phyloP scores from a whole-genome alignment of 1,140 invertebrate species.

The Oryctes rhinoceros region DNA sequence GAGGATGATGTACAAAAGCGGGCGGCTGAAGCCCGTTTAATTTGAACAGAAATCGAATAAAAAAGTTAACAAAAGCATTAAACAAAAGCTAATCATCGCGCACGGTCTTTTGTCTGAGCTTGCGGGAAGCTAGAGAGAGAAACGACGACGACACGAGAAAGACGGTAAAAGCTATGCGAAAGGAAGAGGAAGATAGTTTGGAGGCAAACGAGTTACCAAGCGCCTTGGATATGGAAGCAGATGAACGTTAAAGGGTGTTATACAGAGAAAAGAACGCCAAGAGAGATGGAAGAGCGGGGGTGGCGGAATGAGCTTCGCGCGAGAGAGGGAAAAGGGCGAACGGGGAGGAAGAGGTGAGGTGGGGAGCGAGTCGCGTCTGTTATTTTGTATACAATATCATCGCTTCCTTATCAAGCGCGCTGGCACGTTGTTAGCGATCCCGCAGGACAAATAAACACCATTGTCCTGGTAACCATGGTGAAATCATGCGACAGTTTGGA shows the following conservation, averaged over 20 bases:
- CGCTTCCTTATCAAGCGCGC: slow-evolving; percentile 60
- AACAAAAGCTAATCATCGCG: slow-evolving; percentile 45
- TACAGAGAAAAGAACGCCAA: slow-evolving; percentile 15
- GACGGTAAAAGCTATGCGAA: neutral
- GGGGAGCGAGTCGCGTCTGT: slow-evolving; percentile 44
- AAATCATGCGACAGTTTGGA: slow-evolving; percentile 60
- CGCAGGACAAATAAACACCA: slow-evolving; percentile 63
- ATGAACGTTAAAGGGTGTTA: slow-evolving; percentile 9
- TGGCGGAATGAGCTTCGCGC: slow-evolving; percentile 40
- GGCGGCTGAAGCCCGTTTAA: slow-evolving; percentile 11
- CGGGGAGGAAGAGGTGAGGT: neutral
- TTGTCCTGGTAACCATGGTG: slow-evolving; percentile 62
- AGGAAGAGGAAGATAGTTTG: neutral
- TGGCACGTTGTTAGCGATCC: slow-evolving; percentile 62
- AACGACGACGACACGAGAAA: neutral
- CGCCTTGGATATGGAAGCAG: neutral
- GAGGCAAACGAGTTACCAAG: slow-evolving; percentile 7
- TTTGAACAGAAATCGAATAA: slow-evolving; percentile 35
- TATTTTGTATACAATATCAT: slow-evolving; percentile 59
- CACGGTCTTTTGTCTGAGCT: slow-evolving; percentile 39
- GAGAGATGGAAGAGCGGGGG: slow-evolving; percentile 27
- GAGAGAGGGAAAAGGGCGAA: slow-evolving; percentile 39
- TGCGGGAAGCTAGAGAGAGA: neutral
- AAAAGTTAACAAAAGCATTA: slow-evolving; percentile 43
- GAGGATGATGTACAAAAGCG: neutral